Evolutionary conservation across 2,888 invertebrate species (phyloP).

Genomic region (Malthinus seriepunctatus): DNA sequence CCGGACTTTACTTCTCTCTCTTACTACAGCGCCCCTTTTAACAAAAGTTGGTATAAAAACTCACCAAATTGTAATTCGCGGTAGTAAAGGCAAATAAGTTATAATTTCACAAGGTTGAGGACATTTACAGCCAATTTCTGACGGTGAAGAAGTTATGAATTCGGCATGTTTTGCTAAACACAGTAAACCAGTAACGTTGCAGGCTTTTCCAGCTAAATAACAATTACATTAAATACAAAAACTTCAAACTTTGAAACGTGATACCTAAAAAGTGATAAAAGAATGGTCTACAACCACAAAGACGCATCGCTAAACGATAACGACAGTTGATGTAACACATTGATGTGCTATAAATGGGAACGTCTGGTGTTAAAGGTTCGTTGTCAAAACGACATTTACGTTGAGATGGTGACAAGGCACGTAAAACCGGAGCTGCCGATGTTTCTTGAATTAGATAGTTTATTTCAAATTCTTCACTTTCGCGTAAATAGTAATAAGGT

Average conservation of each 20-base stretch:
- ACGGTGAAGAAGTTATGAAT: conserved; percentile 49
- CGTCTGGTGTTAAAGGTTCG: conserved; percentile 52
- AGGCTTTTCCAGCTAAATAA: conserved; percentile 54
- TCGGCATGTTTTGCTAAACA: conserved; percentile 56
- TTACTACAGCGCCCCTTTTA: no score
- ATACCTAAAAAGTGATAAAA: conserved; percentile 60
- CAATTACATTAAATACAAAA: not conserved
- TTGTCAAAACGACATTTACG: conserved; percentile 61
- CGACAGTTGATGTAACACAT: conserved; percentile 63
- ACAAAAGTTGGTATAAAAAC: not conserved
- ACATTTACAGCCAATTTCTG: conserved; percentile 52
- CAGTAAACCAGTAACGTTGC: conserved; percentile 58
- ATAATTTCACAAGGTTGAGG: conserved; percentile 55
- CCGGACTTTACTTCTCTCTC: no score
- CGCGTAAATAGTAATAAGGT: conserved; percentile 40
- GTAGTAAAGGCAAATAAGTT: conserved; percentile 50
- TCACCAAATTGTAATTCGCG: conserved; percentile 53
- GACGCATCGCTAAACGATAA: conserved; percentile 55
- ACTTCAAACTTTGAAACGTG: not conserved
- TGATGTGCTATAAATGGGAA: conserved; percentile 61
- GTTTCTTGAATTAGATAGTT: conserved; percentile 58
- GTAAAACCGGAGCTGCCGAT: conserved; percentile 54
- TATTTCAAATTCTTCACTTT: conserved; percentile 53
- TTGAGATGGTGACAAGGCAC: conserved; percentile 54
- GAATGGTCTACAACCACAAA: conserved; percentile 64